phyloP scores from a whole-genome alignment of 1,140 invertebrate species.

The Diorhabda elongata region DNA sequence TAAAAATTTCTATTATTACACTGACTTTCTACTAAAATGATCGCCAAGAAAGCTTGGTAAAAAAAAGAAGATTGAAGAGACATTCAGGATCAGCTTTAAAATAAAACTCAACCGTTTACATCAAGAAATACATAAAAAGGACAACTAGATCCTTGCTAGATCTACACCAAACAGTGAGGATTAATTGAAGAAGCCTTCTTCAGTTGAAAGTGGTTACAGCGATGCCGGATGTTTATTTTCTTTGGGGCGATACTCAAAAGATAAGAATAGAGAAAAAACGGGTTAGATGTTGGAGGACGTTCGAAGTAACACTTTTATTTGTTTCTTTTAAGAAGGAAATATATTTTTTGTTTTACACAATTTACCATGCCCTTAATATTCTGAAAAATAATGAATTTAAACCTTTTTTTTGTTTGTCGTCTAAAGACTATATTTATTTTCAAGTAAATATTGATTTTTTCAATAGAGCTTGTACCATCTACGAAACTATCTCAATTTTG shows the following conservation, averaged over 20 bases:
- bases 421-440: background rate
- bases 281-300: background rate
- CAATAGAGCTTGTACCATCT: no score
- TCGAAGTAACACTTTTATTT: background rate
- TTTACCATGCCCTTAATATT: background rate
- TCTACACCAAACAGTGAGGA: background rate
- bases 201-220: background rate
- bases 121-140: background rate
- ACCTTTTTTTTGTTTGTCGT: background rate
- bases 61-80: no score
- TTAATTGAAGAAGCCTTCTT: background rate
- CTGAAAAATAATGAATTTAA: background rate
- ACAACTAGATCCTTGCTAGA: background rate
- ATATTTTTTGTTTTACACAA: background rate
- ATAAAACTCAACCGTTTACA: background rate
- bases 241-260: background rate
- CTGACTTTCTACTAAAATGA: no score
- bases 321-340: no score
- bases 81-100: no score
- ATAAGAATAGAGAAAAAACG: background rate
- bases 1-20: no score
- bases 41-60: no score
- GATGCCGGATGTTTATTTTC: background rate
- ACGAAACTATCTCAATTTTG: background rate
- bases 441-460: no score